phyloP scores from a whole-genome alignment of 2,113 vertebrate genomes.

The Drymodes brunneopygia region DNA sequence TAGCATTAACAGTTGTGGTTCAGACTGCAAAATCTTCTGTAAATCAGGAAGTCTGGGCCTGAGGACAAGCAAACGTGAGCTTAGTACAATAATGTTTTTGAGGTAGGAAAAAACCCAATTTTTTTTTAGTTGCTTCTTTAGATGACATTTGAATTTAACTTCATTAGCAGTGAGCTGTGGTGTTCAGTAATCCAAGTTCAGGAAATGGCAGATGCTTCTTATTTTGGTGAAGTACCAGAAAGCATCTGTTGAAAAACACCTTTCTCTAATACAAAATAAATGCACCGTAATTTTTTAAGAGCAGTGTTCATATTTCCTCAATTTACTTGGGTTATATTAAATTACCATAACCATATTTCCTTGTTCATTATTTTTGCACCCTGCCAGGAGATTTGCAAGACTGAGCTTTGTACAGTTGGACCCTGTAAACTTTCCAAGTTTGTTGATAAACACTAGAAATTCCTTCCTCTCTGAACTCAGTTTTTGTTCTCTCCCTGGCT shows the following conservation, averaged over 20 bases:
- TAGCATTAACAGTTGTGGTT: background rate
- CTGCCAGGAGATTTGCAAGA: background rate
- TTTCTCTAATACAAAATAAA: background rate
- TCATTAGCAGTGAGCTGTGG: background rate
- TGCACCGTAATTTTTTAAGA: background rate
- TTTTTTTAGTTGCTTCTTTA: background rate
- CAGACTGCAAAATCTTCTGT: background rate
- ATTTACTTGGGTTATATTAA: background rate
- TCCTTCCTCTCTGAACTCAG: background rate
- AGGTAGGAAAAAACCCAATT: background rate
- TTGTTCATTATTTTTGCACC: background rate
- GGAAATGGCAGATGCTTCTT: background rate
- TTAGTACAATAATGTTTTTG: background rate
- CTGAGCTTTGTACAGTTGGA: background rate
- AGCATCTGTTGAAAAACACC: background rate
- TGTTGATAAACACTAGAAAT: background rate
- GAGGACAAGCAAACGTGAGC: background rate
- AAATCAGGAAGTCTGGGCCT: background rate
- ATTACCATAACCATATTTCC: background rate
- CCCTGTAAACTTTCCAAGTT: background rate
- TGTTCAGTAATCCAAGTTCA: background rate
- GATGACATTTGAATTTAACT: conserved; percentile 18
- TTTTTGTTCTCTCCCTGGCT: background rate
- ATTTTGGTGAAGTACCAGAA: background rate
- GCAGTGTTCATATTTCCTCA: background rate